phyloP scores from a whole-genome alignment of 2,888 invertebrate species.

The Cyclophora albipunctata region DNA sequence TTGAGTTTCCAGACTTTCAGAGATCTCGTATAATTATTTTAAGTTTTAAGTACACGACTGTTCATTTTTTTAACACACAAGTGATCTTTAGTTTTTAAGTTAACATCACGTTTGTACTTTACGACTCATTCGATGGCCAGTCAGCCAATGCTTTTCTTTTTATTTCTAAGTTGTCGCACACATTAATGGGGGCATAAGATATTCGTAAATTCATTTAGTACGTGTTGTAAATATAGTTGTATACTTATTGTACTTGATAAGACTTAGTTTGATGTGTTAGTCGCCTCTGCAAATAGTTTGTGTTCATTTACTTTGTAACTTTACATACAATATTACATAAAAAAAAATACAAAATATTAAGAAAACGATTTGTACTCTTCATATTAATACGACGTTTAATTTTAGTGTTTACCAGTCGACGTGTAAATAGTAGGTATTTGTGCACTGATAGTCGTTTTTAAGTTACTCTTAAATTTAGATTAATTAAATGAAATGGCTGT shows the following conservation, averaged over 20 bases:
- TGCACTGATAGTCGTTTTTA: constrained; percentile 67
- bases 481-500: constrained; percentile 59
- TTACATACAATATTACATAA: constrained; percentile 37
- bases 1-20: constrained; percentile 74
- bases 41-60: constrained; percentile 67
- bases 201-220: constrained; percentile 10
- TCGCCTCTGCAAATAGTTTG: constrained; percentile 34
- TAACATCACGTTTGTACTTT: constrained; percentile 29
- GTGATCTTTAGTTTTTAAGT: constrained; percentile 54
- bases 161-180: constrained; percentile 34
- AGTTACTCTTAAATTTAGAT: constrained; percentile 49
- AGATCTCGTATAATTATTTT: constrained; percentile 70
- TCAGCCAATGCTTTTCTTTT: constrained; percentile 37
- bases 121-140: constrained; percentile 36
- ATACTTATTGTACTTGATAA: constrained; percentile 5
- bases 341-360: constrained; percentile 45
- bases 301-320: constrained; percentile 48
- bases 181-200: constrained; percentile 27
- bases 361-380: constrained; percentile 40
- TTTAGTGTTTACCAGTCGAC: constrained; percentile 49
- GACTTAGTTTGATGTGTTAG: constrained; percentile 3
- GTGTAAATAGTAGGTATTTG: constrained; percentile 63
- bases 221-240: constrained; percentile 18
- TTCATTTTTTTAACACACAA: constrained; percentile 51
- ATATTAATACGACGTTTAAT: constrained; percentile 34